phyloP scores from a whole-genome alignment of 2,113 vertebrate genomes.

The Rhineura floridana region DNA sequence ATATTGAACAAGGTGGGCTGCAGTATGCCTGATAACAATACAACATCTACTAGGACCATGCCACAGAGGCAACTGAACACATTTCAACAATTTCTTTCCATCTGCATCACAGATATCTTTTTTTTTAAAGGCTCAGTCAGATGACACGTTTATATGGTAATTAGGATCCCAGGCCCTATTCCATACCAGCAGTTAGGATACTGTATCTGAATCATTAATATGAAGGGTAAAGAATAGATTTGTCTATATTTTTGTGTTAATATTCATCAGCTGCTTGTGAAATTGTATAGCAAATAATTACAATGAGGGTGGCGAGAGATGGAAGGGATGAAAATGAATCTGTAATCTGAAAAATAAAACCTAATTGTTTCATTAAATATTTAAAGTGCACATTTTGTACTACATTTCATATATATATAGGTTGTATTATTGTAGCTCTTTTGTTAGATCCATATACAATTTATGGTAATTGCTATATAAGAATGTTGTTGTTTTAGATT shows the following conservation, averaged over 20 bases:
- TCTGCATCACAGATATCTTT: neutral
- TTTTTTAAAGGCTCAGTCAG: neutral
- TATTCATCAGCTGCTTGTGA: conserved; percentile 26
- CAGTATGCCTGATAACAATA: too few relatives aligned
- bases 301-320: conserved; percentile 33
- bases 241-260: conserved; percentile 5
- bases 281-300: conserved; percentile 1
- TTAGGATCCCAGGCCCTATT: neutral
- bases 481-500: conserved; percentile 16
- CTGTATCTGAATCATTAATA: conserved; percentile 15
- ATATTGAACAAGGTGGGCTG: neutral
- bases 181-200: neutral
- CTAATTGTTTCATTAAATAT: conserved; percentile 66
- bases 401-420: conserved; percentile 43
- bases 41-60: neutral
- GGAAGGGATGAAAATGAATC: conserved; percentile 36
- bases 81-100: neutral
- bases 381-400: conserved; percentile 44
- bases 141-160: neutral
- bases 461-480: conserved; percentile 41
- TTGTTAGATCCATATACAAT: conserved; percentile 42
- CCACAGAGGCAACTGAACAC: neutral
- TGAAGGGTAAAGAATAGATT: neutral
- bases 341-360: conserved; percentile 49
- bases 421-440: conserved; percentile 27